Percentiles rank a stretch among this genome's conserved stretches.
Evolutionary conservation across 1,140 invertebrate species (phyloP).

Genomic region (Pantala flavescens): DNA sequence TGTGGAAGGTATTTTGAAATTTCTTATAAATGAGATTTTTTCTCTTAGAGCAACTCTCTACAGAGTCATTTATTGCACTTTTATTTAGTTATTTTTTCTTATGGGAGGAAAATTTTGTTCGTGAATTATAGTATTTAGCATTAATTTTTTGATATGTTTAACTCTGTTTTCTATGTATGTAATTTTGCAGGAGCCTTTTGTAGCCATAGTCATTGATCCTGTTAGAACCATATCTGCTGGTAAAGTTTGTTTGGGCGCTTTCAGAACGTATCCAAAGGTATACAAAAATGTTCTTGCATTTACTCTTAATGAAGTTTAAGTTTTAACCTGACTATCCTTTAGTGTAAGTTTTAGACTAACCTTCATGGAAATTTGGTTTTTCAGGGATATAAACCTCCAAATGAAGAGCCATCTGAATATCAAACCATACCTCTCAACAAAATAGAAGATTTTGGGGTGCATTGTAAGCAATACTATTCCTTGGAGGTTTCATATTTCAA

Average conservation of each 20-base stretch:
- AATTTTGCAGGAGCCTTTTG: constrained; percentile 84
- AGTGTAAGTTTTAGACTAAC: neutral
- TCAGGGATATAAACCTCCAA: constrained; percentile 93
- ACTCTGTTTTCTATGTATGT: too few species aligned
- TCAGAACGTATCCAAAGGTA: constrained; percentile 97
- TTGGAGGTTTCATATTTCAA: constrained; percentile 98
- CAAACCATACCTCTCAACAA: constrained; percentile 99
- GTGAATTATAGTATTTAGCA: too few species aligned
- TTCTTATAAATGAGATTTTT: too few species aligned
- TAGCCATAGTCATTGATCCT: constrained; percentile 99
- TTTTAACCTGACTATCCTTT: too few species aligned
- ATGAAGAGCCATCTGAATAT: constrained; percentile 97
- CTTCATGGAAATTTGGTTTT: neutral
- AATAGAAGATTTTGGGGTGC: constrained; percentile 99
- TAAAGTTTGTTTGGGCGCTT: constrained; percentile 98
- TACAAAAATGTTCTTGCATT: constrained; percentile 17
- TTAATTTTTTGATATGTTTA: too few species aligned
- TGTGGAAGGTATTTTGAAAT: too few species aligned
- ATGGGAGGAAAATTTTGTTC: too few species aligned
- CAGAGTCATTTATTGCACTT: too few species aligned
- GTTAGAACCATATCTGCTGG: constrained; percentile 96
- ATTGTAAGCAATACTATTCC: constrained; percentile 98
- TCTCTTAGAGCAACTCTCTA: too few species aligned
- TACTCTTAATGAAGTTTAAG: constrained; percentile 15
- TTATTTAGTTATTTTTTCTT: too few species aligned